Evolutionary conservation across 2,113 vertebrate species (phyloP).

Genomic region (Mormyrus lacerda): DNA sequence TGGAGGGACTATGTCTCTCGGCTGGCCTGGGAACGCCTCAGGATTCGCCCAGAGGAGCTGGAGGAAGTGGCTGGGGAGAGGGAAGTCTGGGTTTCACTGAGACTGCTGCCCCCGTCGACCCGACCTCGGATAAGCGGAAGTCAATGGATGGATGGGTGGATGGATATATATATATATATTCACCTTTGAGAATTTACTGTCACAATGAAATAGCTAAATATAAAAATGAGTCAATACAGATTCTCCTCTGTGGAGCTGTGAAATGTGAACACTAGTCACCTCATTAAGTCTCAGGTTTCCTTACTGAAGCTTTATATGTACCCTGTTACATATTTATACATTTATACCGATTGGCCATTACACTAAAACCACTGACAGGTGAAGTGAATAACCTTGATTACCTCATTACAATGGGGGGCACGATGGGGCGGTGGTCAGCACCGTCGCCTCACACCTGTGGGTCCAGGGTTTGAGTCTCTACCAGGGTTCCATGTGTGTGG

Average conservation of each 20-base stretch:
- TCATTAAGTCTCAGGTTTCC: not conserved
- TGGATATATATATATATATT: not conserved
- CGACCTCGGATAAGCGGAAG: too few species aligned
- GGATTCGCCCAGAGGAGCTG: too few species aligned
- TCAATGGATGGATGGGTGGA: too few species aligned
- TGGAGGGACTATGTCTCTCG: too few species aligned
- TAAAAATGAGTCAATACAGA: not conserved
- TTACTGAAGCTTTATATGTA: not conserved
- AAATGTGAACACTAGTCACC: not conserved
- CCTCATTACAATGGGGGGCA: not conserved
- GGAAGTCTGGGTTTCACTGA: too few species aligned
- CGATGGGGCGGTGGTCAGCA: not conserved
- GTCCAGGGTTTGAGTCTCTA: not conserved
- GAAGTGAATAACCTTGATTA: not conserved
- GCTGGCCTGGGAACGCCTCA: too few species aligned
- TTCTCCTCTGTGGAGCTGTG: not conserved
- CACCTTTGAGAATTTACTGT: not conserved
- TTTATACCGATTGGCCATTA: not conserved
- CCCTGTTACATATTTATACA: not conserved
- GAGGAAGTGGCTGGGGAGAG: too few species aligned
- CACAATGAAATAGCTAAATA: not conserved
- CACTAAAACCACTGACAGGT: not conserved
- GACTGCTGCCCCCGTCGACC: too few species aligned
- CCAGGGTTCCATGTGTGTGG: too few species aligned
- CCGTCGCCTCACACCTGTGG: not conserved